phyloP scores from a whole-genome alignment of 2,113 vertebrate genomes.

The Ictalurus furcatus region DNA sequence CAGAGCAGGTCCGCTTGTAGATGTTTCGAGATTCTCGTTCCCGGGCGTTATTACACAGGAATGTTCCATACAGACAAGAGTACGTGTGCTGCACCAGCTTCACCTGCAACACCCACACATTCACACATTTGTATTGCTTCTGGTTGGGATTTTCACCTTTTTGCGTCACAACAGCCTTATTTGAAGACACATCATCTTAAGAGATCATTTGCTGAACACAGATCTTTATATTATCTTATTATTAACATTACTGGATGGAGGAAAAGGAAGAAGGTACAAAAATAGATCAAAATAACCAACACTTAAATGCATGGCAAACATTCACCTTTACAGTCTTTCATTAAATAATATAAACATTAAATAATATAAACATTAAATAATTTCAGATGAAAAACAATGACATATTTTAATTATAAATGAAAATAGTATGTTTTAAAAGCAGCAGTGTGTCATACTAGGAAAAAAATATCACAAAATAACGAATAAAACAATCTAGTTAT shows the following conservation, averaged over 20 bases:
- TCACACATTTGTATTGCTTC: background rate
- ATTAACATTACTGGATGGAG: background rate
- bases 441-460: background rate
- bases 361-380: background rate
- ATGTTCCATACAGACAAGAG: constrained; percentile 96
- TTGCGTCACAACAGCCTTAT: background rate
- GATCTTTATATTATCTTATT: background rate
- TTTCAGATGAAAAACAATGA: background rate
- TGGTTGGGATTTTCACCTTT: background rate
- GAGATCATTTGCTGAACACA: background rate
- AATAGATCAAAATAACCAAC: background rate
- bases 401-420: background rate
- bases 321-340: background rate
- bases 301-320: background rate
- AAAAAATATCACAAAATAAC: background rate
- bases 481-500: background rate
- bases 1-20: constrained; percentile 92
- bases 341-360: background rate
- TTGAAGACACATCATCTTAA: background rate
- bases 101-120: constrained; percentile 73
- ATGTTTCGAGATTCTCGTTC: constrained; percentile 91
- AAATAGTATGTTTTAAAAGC: background rate
- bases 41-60: constrained; percentile 92
- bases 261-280: background rate
- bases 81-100: constrained; percentile 98